These are phyloP conservation scores for Horisme vitalbata DNA, from an alignment of 2,888 invertebrate genomes.

Conservation along the genomic window DNA sequence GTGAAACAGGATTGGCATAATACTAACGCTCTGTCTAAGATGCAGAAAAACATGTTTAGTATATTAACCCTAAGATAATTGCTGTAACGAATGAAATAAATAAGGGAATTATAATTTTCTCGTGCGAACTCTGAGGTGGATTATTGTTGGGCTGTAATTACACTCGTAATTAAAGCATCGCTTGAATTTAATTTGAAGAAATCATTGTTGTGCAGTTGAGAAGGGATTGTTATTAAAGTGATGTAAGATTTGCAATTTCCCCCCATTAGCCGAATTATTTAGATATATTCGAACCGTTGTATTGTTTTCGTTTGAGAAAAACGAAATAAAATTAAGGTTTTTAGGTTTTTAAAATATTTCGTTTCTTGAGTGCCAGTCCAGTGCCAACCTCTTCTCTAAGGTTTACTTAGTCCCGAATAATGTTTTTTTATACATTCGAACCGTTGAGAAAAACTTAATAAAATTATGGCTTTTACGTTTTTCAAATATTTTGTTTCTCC, in stretches of 20 bases:
- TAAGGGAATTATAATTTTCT: constrained; percentile 23
- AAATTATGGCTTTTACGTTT: too few species aligned
- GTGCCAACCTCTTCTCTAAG: too few species aligned
- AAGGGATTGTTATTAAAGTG: constrained; percentile 8
- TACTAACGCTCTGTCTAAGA: constrained; percentile 42
- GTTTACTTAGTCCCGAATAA: too few species aligned
- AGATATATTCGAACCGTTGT: too few species aligned
- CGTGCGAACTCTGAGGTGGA: constrained; percentile 16
- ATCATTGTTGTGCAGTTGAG: constrained; percentile 5
- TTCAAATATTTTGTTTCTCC: too few species aligned
- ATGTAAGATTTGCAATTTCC: constrained; percentile 6
- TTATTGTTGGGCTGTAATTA: constrained; percentile 10
- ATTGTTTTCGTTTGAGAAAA: too few species aligned
- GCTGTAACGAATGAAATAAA: constrained; percentile 29
- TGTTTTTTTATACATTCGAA: too few species aligned
- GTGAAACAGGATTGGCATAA: constrained; percentile 55
- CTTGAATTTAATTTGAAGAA: constrained; percentile 12
- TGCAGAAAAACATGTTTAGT: constrained; percentile 47
- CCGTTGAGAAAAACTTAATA: neutral
- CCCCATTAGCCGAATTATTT: too few species aligned
- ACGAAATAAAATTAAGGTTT: too few species aligned
- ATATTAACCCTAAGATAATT: constrained; percentile 42
- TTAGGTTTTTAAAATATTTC: too few species aligned
- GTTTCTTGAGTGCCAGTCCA: too few species aligned
- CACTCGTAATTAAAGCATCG: constrained; percentile 9